These are phyloP conservation scores for Pinna nobilis DNA, from an alignment of 1,140 invertebrate species.

Conservation along the genomic window DNA sequence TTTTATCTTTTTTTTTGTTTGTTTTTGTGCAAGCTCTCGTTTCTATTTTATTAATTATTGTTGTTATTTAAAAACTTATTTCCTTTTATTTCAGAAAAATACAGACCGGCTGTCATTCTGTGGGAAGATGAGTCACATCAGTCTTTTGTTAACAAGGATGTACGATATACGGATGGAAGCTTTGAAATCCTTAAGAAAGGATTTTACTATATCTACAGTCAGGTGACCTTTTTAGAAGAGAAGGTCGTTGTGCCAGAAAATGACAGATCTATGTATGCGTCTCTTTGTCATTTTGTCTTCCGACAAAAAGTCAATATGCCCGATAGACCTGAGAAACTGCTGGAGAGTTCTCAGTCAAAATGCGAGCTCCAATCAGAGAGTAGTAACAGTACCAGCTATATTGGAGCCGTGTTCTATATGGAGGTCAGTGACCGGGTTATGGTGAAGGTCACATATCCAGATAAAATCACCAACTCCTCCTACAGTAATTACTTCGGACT, in stretches of 20 bases:
- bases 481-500: constrained; percentile 26
- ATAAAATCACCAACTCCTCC: not conserved
- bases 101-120: not conserved
- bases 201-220: constrained; percentile 26
- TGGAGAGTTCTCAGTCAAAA: constrained; percentile 28
- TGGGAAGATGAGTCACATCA: not conserved
- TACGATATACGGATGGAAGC: not conserved
- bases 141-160: constrained; percentile 16
- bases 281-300: constrained; percentile 13
- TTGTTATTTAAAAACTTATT: not conserved
- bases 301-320: not conserved
- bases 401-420: constrained; percentile 26
- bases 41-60: not conserved
- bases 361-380: constrained; percentile 7
- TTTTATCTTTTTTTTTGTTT: no score
- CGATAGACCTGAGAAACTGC: constrained; percentile 4
- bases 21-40: no score
- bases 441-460: constrained; percentile 15
- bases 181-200: constrained; percentile 13
- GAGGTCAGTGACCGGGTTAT: not conserved
- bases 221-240: constrained; percentile 14
- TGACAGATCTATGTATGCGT: constrained; percentile 2
- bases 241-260: not conserved
- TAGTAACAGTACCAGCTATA: constrained; percentile 25
- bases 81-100: not conserved